Base-by-base conservation (phyloP, 2,888 invertebrate species). In the Sepioteuthis lessoniana region DNA sequence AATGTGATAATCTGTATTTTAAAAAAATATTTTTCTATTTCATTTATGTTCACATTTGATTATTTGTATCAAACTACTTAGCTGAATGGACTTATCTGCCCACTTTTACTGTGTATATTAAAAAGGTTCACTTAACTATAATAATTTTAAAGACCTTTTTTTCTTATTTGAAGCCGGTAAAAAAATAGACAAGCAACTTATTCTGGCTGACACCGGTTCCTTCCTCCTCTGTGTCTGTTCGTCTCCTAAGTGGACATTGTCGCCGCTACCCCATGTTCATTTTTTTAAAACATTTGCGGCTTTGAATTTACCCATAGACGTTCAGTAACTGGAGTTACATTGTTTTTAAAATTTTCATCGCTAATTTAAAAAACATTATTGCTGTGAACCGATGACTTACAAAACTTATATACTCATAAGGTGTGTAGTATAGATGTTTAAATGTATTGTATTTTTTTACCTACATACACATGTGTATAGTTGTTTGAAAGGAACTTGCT, bases 321-420 rank as follows among this genome's bases (percentile, higher is more conserved):
- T 76, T 76, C 76, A n/a, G n/a, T 76, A 76, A 76, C 76, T n/a
- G 76, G n/a, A 76, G 16, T 76, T n/a, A 76, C n/a, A 76, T 60
- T 60, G n/a, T n/a, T 76, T n/a, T 8, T 13, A 16, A 55, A 55
- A 55, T n/a, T n/a, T 21, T 16, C 76, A n/a, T 76, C 76, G n/a
- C n/a, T 76, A n/a, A 76, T 76, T 76, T 76, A 76, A n/a, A 76
- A 76, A 76, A n/a, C 55, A 4, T 55, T 25, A 21, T 55, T 55
- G 76, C n/a, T 13, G n/a, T 76, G 76, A 76, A n/a, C 16, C 13
- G n/a, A n/a, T 76, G 76, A 76, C 13, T 76, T n/a, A 76, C n/a
- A 76, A 76, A 76, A n/a, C 76, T 76, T 76, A n/a, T 76, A 25
- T 25, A 31, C 28, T 31, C 60, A 76, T 31, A 76, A 76, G n/a